Percentiles rank a stretch among this genome's conserved stretches.
Evolutionary conservation across 2,888 invertebrate genomes (phyloP).

Genomic region (Oconnorella tubifera): DNA sequence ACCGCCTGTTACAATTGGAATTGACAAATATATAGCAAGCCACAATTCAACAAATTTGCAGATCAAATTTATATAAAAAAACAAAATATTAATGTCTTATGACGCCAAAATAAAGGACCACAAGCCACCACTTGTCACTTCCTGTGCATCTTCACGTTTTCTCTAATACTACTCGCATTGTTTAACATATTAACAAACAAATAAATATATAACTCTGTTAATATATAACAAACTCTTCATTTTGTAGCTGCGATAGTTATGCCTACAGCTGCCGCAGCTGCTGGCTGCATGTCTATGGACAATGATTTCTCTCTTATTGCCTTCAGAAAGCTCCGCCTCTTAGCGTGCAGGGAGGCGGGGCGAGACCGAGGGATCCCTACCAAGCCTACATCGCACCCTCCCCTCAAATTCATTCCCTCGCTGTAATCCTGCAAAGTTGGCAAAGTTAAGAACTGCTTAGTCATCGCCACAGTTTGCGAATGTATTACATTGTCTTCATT

Average conservation of each 20-base stretch:
- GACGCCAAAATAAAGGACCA: too few species aligned
- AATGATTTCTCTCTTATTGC: conserved; percentile 32
- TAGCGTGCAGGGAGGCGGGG: conserved; percentile 16
- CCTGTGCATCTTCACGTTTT: too few species aligned
- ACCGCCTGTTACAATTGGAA: too few species aligned
- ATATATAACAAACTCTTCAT: too few species aligned
- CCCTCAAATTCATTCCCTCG: background rate
- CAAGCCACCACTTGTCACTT: too few species aligned
- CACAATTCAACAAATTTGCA: too few species aligned
- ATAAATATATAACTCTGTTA: too few species aligned
- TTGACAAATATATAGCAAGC: too few species aligned
- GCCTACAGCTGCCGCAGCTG: background rate
- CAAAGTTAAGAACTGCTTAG: background rate
- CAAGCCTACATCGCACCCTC: background rate
- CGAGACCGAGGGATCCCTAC: conserved; percentile 3
- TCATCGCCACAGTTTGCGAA: background rate
- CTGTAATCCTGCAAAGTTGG: background rate
- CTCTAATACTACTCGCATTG: too few species aligned
- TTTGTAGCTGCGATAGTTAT: background rate
- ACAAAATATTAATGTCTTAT: too few species aligned
- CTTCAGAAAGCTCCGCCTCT: conserved; percentile 23
- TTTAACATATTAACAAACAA: too few species aligned
- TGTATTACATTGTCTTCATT: background rate
- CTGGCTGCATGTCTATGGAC: conserved; percentile 22
- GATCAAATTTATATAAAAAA: too few species aligned